Evolutionary conservation across 2,888 invertebrate species (phyloP), one percentile per base, ranked within the genome.

Genomic region (Troglohyphantes excavatus): DNA sequence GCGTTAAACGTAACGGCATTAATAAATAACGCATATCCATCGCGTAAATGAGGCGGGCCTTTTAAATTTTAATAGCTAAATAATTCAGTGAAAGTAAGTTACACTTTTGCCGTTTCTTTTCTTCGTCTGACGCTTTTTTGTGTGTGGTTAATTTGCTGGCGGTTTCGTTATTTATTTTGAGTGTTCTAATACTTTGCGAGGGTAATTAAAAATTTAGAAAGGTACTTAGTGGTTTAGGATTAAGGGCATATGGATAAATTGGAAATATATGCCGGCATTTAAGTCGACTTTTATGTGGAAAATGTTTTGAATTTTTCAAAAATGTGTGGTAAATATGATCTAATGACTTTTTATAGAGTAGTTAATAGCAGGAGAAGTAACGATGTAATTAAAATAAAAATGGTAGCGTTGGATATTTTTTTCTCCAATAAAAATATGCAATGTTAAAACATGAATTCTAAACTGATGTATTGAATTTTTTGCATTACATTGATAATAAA

Each of bases 1-100:
- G 85, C 85, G 76, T 85, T 85, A 85, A 85, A 67, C 59, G 76
- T 59, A 78, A 76, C 59, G 43, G 68, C 70, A 78, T 85, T 85
- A 76, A 85, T 85, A 85, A 85, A 85, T 85, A 75, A 83, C 73
- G 63, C 72, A 83, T 73, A 73, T 59, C 26, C 76, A 27, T n/a
- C 27, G 68, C 13, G 65, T 43, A 61, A 65, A 53, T 39, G 75
- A 84, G 84, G 29, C 46, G 21, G 19, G 39, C 72, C 83, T 68
- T 85, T 76, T 46, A 85, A 85, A 78, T 39, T 83, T 85, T 78
- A 85, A 85, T 85, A 39, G 82, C 59, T 39, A 61, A 70, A 82
- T 82, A 70, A 82, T 82, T 82, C 59, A 82, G 82, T 39, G 33
- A 21, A 46, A 65, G 53, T 53, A 46, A 53, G 33, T 70, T 67